A percentile compares a stretch with the other conserved stretches of the same genome.
Evolutionary conservation across 37 sponge, comb jelly and placozoan genomes (phyloP).

Genomic region (Beroe ovata): DNA sequence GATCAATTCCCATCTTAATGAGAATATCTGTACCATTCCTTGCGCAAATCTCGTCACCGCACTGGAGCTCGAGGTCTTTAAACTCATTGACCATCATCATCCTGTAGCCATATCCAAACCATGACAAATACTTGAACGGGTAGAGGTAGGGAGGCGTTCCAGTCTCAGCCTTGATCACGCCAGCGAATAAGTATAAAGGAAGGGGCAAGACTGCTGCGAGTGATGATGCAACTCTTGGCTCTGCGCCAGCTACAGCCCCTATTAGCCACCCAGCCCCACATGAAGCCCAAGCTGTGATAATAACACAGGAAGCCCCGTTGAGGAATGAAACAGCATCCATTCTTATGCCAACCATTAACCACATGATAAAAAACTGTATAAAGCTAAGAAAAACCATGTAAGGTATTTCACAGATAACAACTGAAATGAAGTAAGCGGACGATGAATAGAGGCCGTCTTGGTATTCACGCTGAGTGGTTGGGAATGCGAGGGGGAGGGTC

Average conservation of each 20-base stretch:
- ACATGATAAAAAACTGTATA: neutral
- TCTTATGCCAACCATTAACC: neutral
- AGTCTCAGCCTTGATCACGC: neutral
- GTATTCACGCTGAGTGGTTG: neutral
- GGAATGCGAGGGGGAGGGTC: neutral
- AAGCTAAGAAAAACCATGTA: neutral
- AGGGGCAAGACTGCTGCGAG: no score
- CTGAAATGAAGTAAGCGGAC: neutral
- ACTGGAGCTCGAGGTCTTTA: neutral
- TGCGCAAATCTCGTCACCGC: neutral
- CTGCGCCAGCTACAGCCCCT: neutral
- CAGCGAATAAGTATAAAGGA: no score
- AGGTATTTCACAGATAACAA: neutral
- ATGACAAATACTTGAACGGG: neutral
- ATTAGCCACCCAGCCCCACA: neutral
- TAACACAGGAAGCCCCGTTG: neutral
- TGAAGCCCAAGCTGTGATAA: neutral
- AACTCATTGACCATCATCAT: neutral
- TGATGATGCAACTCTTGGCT: neutral
- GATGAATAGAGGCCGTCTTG: constrained; percentile 6
- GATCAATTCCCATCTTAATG: neutral
- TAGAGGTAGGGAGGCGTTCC: neutral
- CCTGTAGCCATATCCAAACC: neutral
- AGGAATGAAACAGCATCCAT: neutral
- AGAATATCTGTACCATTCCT: neutral